phyloP scores from a whole-genome alignment of 2,888 invertebrate species.

The Aplocera efformata region DNA sequence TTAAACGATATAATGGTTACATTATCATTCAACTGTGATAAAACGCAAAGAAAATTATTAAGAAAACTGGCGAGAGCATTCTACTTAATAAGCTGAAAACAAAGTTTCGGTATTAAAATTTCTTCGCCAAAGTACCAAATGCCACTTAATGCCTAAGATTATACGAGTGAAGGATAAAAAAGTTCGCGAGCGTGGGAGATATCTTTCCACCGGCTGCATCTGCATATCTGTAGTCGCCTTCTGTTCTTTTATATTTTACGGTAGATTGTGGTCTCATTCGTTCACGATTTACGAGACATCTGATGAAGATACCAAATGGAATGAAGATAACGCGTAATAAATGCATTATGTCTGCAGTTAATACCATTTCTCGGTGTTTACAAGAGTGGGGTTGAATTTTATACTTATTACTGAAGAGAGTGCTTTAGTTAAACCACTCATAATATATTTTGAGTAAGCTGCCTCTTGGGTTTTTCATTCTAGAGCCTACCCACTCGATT shows the following conservation, averaged over 20 bases:
- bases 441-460: slow-evolving; percentile 35
- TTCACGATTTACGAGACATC: too few species aligned
- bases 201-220: slow-evolving; percentile 26
- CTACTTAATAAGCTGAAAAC: slow-evolving; percentile 46
- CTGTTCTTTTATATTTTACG: slow-evolving; percentile 3
- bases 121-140: slow-evolving; percentile 38
- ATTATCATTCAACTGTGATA: too few species aligned
- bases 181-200: slow-evolving; percentile 34
- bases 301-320: neutral
- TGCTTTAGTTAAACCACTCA: slow-evolving; percentile 26
- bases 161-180: slow-evolving; percentile 43
- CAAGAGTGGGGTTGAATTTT: too few species aligned
- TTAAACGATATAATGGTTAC: too few species aligned
- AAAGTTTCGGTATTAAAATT: slow-evolving; percentile 52
- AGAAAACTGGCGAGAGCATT: slow-evolving; percentile 17
- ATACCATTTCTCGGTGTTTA: too few species aligned
- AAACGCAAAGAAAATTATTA: too few species aligned
- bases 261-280: too few species aligned
- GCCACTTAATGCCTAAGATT: slow-evolving; percentile 51
- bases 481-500: slow-evolving; percentile 29
- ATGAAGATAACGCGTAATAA: too few species aligned
- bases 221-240: slow-evolving; percentile 13
- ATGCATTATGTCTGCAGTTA: too few species aligned
- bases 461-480: slow-evolving; percentile 28
- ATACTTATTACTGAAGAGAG: slow-evolving; percentile 28